Evolutionary conservation across 2,113 vertebrate genomes (phyloP), one percentile per base, ranked within the genome.

Genomic region (Paramisgurnus dabryanus): DNA sequence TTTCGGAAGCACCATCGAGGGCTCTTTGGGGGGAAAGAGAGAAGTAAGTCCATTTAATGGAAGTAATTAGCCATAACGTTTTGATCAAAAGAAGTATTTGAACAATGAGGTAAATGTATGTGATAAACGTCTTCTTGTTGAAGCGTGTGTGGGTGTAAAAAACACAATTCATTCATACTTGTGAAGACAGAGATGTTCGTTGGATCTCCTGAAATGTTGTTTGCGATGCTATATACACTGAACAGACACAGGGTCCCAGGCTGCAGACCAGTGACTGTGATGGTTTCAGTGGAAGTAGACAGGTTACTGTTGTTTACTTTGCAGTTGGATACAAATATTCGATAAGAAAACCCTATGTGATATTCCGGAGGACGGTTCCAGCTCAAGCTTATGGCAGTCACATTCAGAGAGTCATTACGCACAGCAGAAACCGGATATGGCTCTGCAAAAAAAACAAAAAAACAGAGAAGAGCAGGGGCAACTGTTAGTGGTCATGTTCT

Each of bases 11-110:
- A 80, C 64, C 47, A 39, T 76, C 13, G 66, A 65, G 58, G 84
- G 81, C 47, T 47, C 84, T 85, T 58, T 64, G 15, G 18, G 66
- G 34, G 66, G 49, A 78, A 49, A 71, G 10, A 81, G 65, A 76
- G 22, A 69, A 61, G 40, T 60, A 39, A 22, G 7, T n/a, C 22
- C 10, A 18, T 70, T 55, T 22, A 68, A 49, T 5, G 27, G 18
- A 5, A 49, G 7, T 13, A 22, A 69, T 15, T 17, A 10, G 9
- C 43, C 18, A 68, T 18, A 68, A 13, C 45, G 4, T 67, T n/a
- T 41, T 39, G 11, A 47, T 68, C 47, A 69, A n/a, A 55, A 27
- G 17, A 27, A 41, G 8, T 22, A 27, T 68, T 68, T 27, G 18
- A 13, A 13, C 50, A 53, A 15, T 53, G 50, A 5, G 12, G 3